Base-by-base conservation (phyloP, 2,888 invertebrate species). In the Chloroclystis v-ata region DNA sequence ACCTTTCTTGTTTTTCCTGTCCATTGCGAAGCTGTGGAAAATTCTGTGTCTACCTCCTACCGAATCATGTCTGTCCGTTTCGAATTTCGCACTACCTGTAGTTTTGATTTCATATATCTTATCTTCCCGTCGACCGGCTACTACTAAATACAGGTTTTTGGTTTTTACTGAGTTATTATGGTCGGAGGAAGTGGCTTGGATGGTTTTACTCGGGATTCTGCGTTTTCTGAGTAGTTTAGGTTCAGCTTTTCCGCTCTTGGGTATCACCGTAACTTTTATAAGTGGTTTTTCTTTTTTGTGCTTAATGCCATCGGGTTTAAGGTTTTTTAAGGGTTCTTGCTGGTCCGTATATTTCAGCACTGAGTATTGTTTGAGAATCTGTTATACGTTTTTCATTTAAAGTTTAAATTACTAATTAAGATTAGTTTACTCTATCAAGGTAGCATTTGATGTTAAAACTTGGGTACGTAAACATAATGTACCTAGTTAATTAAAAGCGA, bases 221-320 rank as follows among this genome's bases (percentile, higher is more conserved):
- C 63, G 47, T 47, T 66, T 69, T 4, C 60, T 54, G 4, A 47
- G 38, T 10, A 45, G 13, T 30, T 50, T 39, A 1, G 33, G 9
- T 1, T 60, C 60, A 42, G 65, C 60, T 40, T 64, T 59, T 9
- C 57, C 54, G 14, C 50, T 44, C 59, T 70, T 75, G 6, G 80
- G 78, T 53, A 74, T 72, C 0, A 82, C 69, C 3, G 75, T 81
- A 1, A 82, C 73, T 68, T 73, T 68, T 38, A 82, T 76, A 1
- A 75, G 42, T 1, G 76, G 79, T 51, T 68, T 75, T 4, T 61
- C 51, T 39, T 47, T 47, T 35, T 11, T 35, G 4, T 20, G 14
- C 6, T 5, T 6, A 20, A 7, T 20, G 20, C 7, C 14, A 20
- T 35, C 20, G 8, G 20, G 10, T 35, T 35, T 35, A 10, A 7